Evolutionary conservation across 1,140 invertebrate species (phyloP), one percentile per base, ranked within the genome.

Genomic region (Trigoniulus corallinus): DNA sequence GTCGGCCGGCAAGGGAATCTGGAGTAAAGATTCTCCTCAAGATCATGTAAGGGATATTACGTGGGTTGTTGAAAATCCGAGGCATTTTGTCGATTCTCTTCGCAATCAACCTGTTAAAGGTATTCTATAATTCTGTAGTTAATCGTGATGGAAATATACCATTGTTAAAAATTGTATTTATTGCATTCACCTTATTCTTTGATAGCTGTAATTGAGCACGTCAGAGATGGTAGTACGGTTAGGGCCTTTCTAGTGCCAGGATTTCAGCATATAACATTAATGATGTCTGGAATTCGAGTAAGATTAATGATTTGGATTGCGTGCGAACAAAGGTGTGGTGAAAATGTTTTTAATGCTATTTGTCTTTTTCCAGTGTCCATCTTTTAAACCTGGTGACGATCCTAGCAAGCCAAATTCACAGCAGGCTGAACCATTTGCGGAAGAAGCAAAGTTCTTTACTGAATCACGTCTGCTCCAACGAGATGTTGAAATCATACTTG

Each of bases 161-260:
- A n/a, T n/a, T n/a, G n/a, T n/a, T n/a, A n/a, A n/a, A n/a, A n/a
- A n/a, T n/a, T n/a, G n/a, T n/a, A n/a, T n/a, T n/a, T n/a, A n/a
- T n/a, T n/a, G n/a, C n/a, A n/a, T n/a, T n/a, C n/a, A n/a, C 48
- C 47, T 18, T 47, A 47, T 40, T 52, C 37, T 47, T 51, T 61
- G 12, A 74, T 80, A 64, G 89, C 88, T 46, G 78, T 96, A 24
- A 84, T 98, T 61, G 92, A 97, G 67, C 84, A 93, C 73, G 91
- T 98, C 1, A 75, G 91, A 53, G 93, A 98, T 72, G 94, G 94
- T 1, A 95, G 91, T 20, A 97, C 93, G 1, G 76, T 96, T 1
- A 75, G 91, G 53, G 82, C 83, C 1, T 86, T 95, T 57, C 67
- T 98, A 1, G 62, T 94, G 26, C 91, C 92, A 2, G 79, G 82